phyloP scores from a whole-genome alignment of 2,797 vertebrate species.

The Xyrichtys novacula region DNA sequence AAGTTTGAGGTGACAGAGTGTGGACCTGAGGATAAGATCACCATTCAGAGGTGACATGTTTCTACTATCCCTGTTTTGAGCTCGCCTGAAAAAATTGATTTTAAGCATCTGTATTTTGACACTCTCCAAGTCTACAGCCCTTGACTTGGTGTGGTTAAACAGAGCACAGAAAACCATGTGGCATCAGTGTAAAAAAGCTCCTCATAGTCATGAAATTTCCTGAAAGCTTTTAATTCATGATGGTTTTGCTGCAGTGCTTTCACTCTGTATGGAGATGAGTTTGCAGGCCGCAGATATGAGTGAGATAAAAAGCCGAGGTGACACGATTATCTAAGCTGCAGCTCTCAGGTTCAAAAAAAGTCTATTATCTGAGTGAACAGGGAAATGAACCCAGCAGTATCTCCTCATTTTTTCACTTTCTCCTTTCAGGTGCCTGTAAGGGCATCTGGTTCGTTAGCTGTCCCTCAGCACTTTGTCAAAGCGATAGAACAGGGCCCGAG shows the following conservation, averaged over 20 bases:
- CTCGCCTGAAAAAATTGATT: too few species aligned
- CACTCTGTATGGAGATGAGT: slow-evolving; percentile 39
- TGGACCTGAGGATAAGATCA: too few species aligned
- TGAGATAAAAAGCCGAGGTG: slow-evolving; percentile 61
- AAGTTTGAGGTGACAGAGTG: too few species aligned
- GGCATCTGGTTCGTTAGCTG: slow-evolving; percentile 59
- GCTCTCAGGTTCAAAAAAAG: slow-evolving; percentile 52
- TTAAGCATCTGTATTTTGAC: too few species aligned
- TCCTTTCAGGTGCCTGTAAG: slow-evolving; percentile 52
- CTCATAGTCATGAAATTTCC: slow-evolving; percentile 24
- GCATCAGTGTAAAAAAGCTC: not conserved
- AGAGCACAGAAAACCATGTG: slow-evolving; percentile 6
- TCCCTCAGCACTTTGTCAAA: slow-evolving; percentile 68
- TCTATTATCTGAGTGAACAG: slow-evolving; percentile 70
- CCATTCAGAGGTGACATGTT: too few species aligned
- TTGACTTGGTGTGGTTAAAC: not conserved
- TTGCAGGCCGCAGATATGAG: slow-evolving; percentile 57
- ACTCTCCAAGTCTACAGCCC: too few species aligned
- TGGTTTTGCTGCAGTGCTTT: slow-evolving; percentile 7
- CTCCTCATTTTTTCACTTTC: slow-evolving; percentile 33
- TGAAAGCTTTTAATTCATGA: slow-evolving; percentile 37
- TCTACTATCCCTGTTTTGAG: too few species aligned
- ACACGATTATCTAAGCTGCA: slow-evolving; percentile 59
- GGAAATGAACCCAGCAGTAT: slow-evolving; percentile 58
- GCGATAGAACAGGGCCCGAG: slow-evolving; percentile 47